phyloP scores from a whole-genome alignment of 2,797 vertebrate species.

The Halcyon badia region DNA sequence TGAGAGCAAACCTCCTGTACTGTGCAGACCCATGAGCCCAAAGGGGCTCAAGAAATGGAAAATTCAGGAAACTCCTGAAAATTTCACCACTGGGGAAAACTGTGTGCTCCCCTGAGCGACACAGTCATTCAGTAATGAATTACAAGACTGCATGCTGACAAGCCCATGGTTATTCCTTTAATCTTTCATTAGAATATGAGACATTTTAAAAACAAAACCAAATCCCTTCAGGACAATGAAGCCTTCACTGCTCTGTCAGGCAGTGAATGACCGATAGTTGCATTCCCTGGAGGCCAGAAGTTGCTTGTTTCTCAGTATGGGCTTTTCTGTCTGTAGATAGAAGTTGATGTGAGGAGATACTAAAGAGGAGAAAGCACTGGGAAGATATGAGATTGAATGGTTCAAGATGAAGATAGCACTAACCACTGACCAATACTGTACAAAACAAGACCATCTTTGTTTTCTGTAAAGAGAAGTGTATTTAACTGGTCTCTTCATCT shows the following conservation, averaged over 20 bases:
- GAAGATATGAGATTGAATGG: not conserved
- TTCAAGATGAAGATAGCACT: constrained; percentile 8
- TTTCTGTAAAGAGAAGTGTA: constrained; percentile 25
- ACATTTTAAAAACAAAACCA: not conserved
- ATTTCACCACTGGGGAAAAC: not conserved
- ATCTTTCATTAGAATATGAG: not conserved
- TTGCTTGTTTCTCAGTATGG: not conserved
- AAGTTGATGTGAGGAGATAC: not conserved
- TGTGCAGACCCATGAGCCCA: not conserved
- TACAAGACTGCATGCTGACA: accelerated
- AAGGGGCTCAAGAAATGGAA: not conserved
- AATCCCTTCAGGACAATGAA: not conserved
- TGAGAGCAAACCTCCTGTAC: not conserved
- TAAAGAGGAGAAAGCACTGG: not conserved
- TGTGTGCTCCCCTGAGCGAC: not conserved
- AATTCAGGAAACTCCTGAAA: not conserved
- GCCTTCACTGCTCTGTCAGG: not conserved
- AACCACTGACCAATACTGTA: not conserved
- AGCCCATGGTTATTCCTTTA: not conserved
- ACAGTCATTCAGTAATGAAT: not conserved
- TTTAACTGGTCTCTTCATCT: not conserved
- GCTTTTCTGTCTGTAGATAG: not conserved
- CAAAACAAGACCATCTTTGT: constrained; percentile 35
- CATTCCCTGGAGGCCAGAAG: not conserved
- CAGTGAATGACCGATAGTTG: not conserved